phyloP scores from a whole-genome alignment of 2,888 invertebrate genomes.

The Hydriomena furcata region DNA sequence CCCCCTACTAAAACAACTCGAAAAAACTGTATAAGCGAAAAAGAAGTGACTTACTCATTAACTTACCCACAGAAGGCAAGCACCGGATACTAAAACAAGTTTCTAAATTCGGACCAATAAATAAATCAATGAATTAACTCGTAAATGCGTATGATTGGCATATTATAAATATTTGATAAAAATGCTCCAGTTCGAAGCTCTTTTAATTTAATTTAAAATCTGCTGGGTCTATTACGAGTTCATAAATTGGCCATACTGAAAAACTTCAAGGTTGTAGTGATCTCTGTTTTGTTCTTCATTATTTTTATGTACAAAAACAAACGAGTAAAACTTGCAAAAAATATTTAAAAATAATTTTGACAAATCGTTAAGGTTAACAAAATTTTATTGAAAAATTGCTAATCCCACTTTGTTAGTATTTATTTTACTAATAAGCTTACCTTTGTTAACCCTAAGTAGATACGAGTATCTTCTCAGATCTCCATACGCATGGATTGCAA shows the following conservation, averaged over 20 bases:
- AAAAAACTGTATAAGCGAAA: slow-evolving; percentile 9
- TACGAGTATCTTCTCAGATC: too few relatives aligned
- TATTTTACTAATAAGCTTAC: too few relatives aligned
- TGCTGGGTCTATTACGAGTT: slow-evolving; percentile 39
- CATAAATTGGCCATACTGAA: slow-evolving; percentile 23
- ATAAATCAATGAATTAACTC: slow-evolving; percentile 55
- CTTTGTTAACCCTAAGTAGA: too few relatives aligned
- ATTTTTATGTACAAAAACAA: not conserved
- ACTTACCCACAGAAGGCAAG: slow-evolving; percentile 28
- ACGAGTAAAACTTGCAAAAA: too few relatives aligned
- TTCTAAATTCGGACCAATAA: slow-evolving; percentile 44
- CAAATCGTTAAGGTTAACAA: too few relatives aligned
- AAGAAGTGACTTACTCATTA: slow-evolving; percentile 20
- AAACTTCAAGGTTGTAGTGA: not conserved
- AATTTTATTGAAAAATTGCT: too few relatives aligned
- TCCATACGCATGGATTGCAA: too few relatives aligned
- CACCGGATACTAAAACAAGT: slow-evolving; percentile 48
- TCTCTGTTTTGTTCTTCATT: too few relatives aligned
- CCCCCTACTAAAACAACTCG: slow-evolving; percentile 13
- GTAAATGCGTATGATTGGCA: slow-evolving; percentile 54
- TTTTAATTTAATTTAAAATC: slow-evolving; percentile 48
- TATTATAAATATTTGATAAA: slow-evolving; percentile 57
- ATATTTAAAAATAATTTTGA: too few relatives aligned
- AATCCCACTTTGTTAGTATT: too few relatives aligned
- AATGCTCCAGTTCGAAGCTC: slow-evolving; percentile 43